Evolutionary conservation across 2,797 vertebrate species (phyloP).

Genomic region (Eulemur mongoz): DNA sequence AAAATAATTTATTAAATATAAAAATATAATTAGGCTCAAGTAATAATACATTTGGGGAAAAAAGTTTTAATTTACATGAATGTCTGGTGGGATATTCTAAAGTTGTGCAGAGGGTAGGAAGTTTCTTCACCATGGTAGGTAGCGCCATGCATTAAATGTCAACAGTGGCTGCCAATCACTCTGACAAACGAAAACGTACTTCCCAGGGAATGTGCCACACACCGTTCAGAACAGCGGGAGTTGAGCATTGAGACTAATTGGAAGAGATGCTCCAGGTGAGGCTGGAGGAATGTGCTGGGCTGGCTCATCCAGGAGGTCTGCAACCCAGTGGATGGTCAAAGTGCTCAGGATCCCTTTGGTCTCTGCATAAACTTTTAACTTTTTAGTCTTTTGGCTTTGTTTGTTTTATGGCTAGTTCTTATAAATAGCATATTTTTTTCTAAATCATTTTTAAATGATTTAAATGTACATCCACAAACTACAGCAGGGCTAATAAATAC

Average conservation of each 20-base stretch:
- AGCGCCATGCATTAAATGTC: not conserved
- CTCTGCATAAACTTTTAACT: not conserved
- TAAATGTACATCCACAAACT: not conserved
- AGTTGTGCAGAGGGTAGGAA: not conserved
- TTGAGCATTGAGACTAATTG: not conserved
- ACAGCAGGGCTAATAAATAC: not conserved
- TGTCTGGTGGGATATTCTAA: not conserved
- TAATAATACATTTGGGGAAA: not conserved
- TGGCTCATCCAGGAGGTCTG: not conserved
- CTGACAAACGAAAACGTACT: not conserved
- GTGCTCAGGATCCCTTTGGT: not conserved
- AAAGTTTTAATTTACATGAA: not conserved
- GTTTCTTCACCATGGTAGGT: not conserved
- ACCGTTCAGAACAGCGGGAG: not conserved
- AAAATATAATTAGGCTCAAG: not conserved
- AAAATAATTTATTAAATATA: not conserved
- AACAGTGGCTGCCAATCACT: not conserved
- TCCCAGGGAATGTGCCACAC: not conserved
- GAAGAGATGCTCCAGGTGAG: not conserved
- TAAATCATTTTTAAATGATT: not conserved
- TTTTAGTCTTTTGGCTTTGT: not conserved
- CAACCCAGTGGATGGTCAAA: not conserved
- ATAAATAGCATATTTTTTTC: not conserved
- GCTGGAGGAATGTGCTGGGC: too few species aligned
- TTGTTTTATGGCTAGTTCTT: slow-evolving; percentile 16